Percentiles rank a stretch among this genome's conserved stretches.
These are phyloP conservation scores for Otus scops DNA, from an alignment of 2,797 vertebrate species.

Conservation along the genomic window DNA sequence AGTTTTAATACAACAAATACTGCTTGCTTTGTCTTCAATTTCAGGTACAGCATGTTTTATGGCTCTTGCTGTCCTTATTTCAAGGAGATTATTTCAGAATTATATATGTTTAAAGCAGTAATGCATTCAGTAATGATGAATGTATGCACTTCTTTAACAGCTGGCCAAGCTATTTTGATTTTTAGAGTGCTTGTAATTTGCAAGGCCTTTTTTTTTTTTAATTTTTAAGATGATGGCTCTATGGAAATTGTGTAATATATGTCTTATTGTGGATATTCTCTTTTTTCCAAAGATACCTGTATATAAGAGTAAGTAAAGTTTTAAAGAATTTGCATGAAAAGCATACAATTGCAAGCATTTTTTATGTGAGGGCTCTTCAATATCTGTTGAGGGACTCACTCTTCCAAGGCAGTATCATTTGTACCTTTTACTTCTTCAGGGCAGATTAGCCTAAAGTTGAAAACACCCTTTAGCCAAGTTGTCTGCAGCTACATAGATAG, in stretches of 20 bases:
- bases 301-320: not conserved
- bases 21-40: not conserved
- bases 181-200: not conserved
- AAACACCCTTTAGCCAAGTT: not conserved
- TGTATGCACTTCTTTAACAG: not conserved
- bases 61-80: constrained; percentile 5
- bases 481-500: not conserved
- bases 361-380: not conserved
- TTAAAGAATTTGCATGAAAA: not conserved
- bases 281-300: not conserved
- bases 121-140: not conserved
- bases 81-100: constrained; percentile 36
- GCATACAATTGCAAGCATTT: not conserved
- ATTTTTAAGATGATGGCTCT: not conserved
- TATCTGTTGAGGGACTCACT: not conserved
- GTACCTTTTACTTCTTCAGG: not conserved
- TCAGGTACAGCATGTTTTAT: not conserved
- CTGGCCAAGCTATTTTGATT: constrained; percentile 27
- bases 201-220: not conserved
- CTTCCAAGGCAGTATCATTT: not conserved
- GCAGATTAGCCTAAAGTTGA: not conserved
- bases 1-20: constrained; percentile 12
- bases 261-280: not conserved
- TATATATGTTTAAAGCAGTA: constrained; percentile 23
- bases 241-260: not conserved